Evolutionary conservation across 2,797 vertebrate species (phyloP).

Genomic region (Euthynnus affinis): DNA sequence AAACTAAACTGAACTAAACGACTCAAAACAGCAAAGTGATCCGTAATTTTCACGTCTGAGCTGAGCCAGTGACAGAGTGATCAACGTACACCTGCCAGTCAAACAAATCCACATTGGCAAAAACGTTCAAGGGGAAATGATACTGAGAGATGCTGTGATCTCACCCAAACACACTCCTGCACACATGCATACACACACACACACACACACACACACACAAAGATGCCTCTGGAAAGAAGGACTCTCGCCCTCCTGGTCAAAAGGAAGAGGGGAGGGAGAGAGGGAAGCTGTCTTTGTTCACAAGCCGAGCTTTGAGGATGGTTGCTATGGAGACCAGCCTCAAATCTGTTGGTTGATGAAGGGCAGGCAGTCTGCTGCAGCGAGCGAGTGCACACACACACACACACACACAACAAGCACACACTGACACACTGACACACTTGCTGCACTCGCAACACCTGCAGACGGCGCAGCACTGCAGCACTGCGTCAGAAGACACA

Average conservation of each 20-base stretch:
- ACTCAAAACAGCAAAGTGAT: too few relatives aligned
- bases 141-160: neutral
- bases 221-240: conserved; percentile 13
- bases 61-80: neutral
- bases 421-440: conserved; percentile 75
- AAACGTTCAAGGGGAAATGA: neutral
- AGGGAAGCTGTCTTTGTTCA: conserved; percentile 79
- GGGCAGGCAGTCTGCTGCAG: conserved; percentile 62
- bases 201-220: conserved; percentile 2
- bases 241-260: conserved; percentile 33
- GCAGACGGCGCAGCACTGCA: conserved; percentile 74
- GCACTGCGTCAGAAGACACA: conserved; percentile 74
- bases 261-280: conserved; percentile 3
- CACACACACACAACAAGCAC: conserved; percentile 38
- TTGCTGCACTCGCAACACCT: conserved; percentile 58
- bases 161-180: conserved; percentile 3
- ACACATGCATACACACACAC: neutral
- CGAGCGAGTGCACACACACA: neutral
- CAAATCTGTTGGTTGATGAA: conserved; percentile 70
- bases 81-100: neutral
- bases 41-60: neutral
- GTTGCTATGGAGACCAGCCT: conserved; percentile 82
- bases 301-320: conserved; percentile 65
- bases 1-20: too few relatives aligned
- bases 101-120: neutral